A percentile compares a stretch with the other conserved stretches of the same genome.
phyloP scores from a whole-genome alignment of 1,140 invertebrate genomes.

The Ptiloglossa arizonensis region DNA sequence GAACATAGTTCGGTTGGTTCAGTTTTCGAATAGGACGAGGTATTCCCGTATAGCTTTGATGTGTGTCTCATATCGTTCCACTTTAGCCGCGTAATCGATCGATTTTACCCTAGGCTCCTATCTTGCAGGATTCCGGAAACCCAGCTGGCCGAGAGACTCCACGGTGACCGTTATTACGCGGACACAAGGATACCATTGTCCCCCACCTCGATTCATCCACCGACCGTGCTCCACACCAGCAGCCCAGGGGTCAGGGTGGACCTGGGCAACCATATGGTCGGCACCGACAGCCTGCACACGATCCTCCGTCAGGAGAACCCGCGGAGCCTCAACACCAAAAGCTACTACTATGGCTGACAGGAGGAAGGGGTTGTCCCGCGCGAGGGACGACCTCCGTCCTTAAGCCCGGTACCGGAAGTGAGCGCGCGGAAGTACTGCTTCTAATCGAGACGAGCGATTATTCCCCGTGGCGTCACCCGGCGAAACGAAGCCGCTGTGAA shows the following conservation, averaged over 20 bases:
- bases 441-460: conserved; percentile 63
- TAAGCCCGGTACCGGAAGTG: conserved; percentile 79
- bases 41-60: too few relatives aligned
- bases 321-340: conserved; percentile 82
- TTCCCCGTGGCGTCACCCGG: not conserved
- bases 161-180: conserved; percentile 76
- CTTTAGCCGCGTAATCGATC: too few relatives aligned
- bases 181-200: conserved; percentile 77
- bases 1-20: too few relatives aligned
- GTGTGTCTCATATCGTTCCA: too few relatives aligned
- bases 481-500: conserved; percentile 44
- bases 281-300: conserved; percentile 78
- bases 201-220: conserved; percentile 56
- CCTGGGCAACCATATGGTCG: conserved; percentile 81
- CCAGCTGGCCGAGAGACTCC: conserved; percentile 76
- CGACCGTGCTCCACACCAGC: conserved; percentile 40
- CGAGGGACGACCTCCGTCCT: conserved; percentile 76
- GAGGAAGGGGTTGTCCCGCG: conserved; percentile 79
- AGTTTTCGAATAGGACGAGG: too few relatives aligned
- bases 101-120: not conserved
- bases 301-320: conserved; percentile 79
- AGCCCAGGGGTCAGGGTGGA: conserved; percentile 74
- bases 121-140: conserved; percentile 75
- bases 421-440: conserved; percentile 80
- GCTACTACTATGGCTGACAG: conserved; percentile 85